Evolutionary conservation across 2,888 invertebrate species (phyloP), one percentile per base, ranked within the genome.

Genomic region (Homarus gammarus): DNA sequence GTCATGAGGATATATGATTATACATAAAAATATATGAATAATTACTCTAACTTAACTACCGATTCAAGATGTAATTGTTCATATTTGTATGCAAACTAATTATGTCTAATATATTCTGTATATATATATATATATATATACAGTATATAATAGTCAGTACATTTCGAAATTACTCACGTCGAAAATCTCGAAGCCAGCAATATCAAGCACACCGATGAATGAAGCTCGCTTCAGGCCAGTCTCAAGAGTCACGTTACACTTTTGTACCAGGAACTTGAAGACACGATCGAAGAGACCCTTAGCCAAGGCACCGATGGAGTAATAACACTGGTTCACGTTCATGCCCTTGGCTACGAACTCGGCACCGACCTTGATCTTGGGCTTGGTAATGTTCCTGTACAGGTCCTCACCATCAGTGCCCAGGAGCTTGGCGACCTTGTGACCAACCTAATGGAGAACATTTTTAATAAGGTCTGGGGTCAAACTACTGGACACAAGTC

Each of bases 221-320:
- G 98, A 98, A 94, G 98, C 98, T 95, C 99, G 97, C 96, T 99
- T 99, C 95, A 98, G 98, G 95, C 99, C 97, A 94, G 99, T 99
- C 95, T 99, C 99, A 87, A 99, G 96, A 93, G 99, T 99, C 95
- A 98, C 98, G 97, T 99, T 99, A 97, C 99, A 99, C 95, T 98
- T 98, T 96, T 97, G 97, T 94, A 99, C 99, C 94, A 99, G 96
- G 95, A 95, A 95, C 95, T 98, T 98, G 97, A 98, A 98, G 94
- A 97, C 95, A 95, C 98, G 96, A 96, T 98, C 98, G 18, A 56
- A 56, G 18, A 73, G 73, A 95, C 97, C 98, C 96, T 98, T 98
- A 94, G 98, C 97, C 95, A 98, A 96, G 95, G 98, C 98, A 95
- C 98, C 98, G 92, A 98, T 96, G 93, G 98, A 98, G 96, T 98